Conservation (phyloP, 2,797 vertebrate genomes). For the Esox masquinongy region DNA sequence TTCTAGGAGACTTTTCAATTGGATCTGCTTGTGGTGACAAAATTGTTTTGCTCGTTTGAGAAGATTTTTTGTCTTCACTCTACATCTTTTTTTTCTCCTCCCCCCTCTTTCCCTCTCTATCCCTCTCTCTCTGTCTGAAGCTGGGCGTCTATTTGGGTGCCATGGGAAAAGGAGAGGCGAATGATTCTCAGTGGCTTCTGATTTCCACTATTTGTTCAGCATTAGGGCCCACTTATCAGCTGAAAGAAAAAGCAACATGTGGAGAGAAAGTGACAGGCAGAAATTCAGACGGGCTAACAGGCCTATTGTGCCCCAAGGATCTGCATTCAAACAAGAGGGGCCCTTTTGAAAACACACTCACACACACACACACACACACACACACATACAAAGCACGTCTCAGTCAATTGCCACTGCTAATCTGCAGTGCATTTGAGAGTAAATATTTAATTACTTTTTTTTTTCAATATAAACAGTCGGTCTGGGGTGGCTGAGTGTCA, state of each 20-base stretch:
- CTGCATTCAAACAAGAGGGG: constrained; percentile 96
- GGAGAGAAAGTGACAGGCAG: constrained; percentile 97
- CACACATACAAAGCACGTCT: constrained; percentile 64
- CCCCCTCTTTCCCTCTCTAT: constrained; percentile 28
- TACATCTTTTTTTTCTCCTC: constrained; percentile 7
- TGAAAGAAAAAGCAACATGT: constrained; percentile 99
- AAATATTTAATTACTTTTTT: constrained; percentile 90
- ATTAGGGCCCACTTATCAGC: constrained; percentile 99
- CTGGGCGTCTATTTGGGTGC: constrained; percentile 92
- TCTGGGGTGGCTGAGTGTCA: constrained; percentile 95
- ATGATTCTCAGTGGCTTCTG: constrained; percentile 99
- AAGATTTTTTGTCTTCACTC: constrained; percentile 44
- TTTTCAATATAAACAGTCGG: constrained; percentile 99
- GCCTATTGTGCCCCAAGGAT: constrained; percentile 87
- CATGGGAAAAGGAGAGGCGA: constrained; percentile 98
- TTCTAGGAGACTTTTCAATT: constrained; percentile 92
- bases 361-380: constrained; percentile 55
- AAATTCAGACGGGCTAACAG: constrained; percentile 87
- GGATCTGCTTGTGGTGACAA: constrained; percentile 97
- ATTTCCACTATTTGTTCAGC: constrained; percentile 99
- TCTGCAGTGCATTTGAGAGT: not conserved
- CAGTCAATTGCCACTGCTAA: not conserved
- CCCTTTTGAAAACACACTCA: constrained; percentile 73
- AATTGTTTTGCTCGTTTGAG: constrained; percentile 88
- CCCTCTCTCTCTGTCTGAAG: constrained; percentile 71